These are phyloP conservation scores for Otocyon megalotis DNA, from an alignment of 2,113 vertebrate genomes.

Conservation along the genomic window DNA sequence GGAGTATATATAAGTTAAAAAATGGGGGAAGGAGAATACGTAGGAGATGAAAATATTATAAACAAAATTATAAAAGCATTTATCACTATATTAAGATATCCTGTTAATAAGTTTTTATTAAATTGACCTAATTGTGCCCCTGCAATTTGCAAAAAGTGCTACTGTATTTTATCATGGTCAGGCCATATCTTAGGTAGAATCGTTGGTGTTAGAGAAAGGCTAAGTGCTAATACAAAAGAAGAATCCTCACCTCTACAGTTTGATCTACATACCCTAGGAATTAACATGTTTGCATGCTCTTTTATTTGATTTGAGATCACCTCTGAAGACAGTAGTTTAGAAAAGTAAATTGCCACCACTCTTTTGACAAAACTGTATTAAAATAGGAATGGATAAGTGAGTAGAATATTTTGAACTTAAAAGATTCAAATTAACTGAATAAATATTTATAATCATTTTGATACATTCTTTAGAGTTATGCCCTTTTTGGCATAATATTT, in stretches of 20 bases:
- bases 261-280: not conserved
- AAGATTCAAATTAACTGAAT: slow-evolving; percentile 32
- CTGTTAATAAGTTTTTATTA: not conserved
- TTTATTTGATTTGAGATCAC: not conserved
- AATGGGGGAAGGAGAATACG: not conserved
- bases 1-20: slow-evolving; percentile 1
- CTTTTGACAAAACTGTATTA: slow-evolving; percentile 4
- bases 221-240: not conserved
- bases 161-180: not conserved
- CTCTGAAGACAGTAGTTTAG: slow-evolving; percentile 14
- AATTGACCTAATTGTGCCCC: not conserved
- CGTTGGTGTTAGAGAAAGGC: not conserved
- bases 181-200: not conserved
- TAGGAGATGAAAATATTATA: slow-evolving; percentile 34
- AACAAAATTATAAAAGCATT: not conserved
- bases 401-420: slow-evolving; percentile 21
- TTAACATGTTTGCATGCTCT: not conserved
- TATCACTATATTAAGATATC: not conserved
- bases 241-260: not conserved
- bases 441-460: slow-evolving; percentile 60
- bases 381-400: not conserved
- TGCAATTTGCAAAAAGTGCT: not conserved
- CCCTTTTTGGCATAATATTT: not conserved
- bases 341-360: not conserved
- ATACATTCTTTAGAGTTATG: slow-evolving; percentile 2